A percentile compares a stretch with the other conserved stretches of the same genome.
These are phyloP conservation scores for Lasiommata megera DNA, from an alignment of 2,888 invertebrate genomes.

Conservation along the genomic window DNA sequence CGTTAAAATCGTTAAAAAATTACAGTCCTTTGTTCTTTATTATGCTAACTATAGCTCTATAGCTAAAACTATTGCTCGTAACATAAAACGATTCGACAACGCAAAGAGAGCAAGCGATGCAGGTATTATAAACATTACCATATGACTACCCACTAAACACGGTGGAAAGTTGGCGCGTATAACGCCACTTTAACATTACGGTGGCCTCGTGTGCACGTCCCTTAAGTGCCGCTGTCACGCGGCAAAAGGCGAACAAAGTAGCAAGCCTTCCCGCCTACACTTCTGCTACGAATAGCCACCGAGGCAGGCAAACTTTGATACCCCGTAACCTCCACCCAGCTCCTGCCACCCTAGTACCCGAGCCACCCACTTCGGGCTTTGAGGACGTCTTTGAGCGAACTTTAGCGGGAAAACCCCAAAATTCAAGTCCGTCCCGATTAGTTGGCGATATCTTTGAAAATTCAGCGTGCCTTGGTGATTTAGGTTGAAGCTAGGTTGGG, in stretches of 20 bases:
- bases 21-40: not conserved
- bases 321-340: constrained; percentile 63
- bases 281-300: constrained; percentile 56
- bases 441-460: constrained; percentile 75
- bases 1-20: too few species aligned
- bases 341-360: constrained; percentile 65
- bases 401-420: constrained; percentile 78
- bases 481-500: constrained; percentile 30
- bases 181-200: constrained; percentile 48
- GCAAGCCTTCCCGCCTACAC: constrained; percentile 59
- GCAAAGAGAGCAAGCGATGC: constrained; percentile 22
- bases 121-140: constrained; percentile 31
- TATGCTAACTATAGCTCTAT: not conserved
- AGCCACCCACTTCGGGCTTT: constrained; percentile 72
- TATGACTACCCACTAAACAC: constrained; percentile 25
- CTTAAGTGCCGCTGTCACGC: constrained; percentile 77
- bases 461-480: constrained; percentile 65
- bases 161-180: constrained; percentile 30
- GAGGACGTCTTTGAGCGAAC: constrained; percentile 79
- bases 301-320: constrained; percentile 75
- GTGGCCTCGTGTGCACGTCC: constrained; percentile 63
- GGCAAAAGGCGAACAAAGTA: constrained; percentile 79
- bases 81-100: not conserved
- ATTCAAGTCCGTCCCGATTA: constrained; percentile 75
- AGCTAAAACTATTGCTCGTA: not conserved